phyloP scores from a whole-genome alignment of 2,113 vertebrate genomes.

The Seriola aureovittata region DNA sequence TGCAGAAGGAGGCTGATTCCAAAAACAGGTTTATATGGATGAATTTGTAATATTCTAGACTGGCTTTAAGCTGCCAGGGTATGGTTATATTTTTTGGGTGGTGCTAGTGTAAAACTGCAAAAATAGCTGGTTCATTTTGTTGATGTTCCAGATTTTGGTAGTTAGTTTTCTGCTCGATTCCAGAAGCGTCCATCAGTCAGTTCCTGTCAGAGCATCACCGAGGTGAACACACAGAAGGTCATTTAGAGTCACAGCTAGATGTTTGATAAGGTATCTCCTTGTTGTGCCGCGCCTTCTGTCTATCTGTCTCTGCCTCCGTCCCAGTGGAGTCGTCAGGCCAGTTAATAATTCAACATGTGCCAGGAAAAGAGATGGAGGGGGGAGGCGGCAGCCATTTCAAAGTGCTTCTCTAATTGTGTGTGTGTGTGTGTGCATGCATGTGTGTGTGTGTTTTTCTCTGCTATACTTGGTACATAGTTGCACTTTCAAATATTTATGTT shows the following conservation, averaged over 20 bases:
- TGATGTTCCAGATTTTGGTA: background rate
- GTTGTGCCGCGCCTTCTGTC: conserved; percentile 14
- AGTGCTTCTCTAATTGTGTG: conserved; percentile 37
- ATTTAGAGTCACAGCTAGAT: conserved; percentile 37
- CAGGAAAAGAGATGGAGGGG: conserved; percentile 47
- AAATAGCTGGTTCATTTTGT: background rate
- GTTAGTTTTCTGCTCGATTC: background rate
- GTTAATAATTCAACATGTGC: conserved; percentile 79
- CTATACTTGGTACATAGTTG: background rate
- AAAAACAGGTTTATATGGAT: background rate
- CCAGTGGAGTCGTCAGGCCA: conserved; percentile 30
- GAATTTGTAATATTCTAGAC: background rate
- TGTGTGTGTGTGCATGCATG: background rate
- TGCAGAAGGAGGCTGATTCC: background rate
- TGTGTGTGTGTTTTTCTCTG: conserved; percentile 25
- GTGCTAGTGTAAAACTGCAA: background rate
- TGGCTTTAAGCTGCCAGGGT: background rate
- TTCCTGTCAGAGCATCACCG: background rate
- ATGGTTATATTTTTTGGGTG: background rate
- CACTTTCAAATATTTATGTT: conserved; percentile 65
- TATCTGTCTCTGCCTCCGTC: conserved; percentile 41
- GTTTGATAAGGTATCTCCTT: conserved; percentile 50
- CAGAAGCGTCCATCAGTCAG: conserved; percentile 4
- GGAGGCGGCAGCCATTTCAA: conserved; percentile 14
- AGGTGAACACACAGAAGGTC: conserved; percentile 38